Base-by-base conservation (phyloP, 1,140 invertebrate genomes). In the Dendroctonus ponderosae region DNA sequence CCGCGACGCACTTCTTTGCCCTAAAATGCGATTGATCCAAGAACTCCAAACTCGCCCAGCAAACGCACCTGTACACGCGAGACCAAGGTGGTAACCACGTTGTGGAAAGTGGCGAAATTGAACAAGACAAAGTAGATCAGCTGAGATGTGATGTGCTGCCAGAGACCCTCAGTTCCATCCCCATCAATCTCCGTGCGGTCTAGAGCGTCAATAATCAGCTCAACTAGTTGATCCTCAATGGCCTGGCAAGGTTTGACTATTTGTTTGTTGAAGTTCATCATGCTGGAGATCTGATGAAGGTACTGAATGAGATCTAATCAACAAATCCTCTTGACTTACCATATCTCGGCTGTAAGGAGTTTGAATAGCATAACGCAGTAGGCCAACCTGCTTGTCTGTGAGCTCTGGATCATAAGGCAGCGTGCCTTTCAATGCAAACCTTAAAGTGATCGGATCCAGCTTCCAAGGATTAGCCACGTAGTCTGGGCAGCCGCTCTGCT, bases 311-410 rank as follows among this genome's bases (percentile, higher is more conserved):
- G 26, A 26, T 26, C 26, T 2, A 26, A 26, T 26, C 26, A 26
- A 26, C 26, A 26, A 1, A 26, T 26, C 26, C 26, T 3, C 26
- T 26, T 26, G 11, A 54, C 65, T 53, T 56, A 97, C 93, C 91
- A 97, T 96, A 73, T 98, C 96, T 68, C 93, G 85, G 2, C 94
- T 97, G 79, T 98, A 98, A 0, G 94, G 94, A 78, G 98, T 96
- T 74, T 96, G 91, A 7, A 99, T 79, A 11, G 98, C 93, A 80
- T 97, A 96, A 67, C 92, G 82, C 2, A 98, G 79, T 26, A 98
- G 79, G 37, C 86, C 85, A 5, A 91, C 94, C 81, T 98, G 96
- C 6, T 95, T 93, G 76, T 94, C 89, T 6, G 92, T 76, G n/a
- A 97, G 75, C 74, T 96, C 92, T 68, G 91, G 88, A 67, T 94